Evolutionary conservation across 2,797 vertebrate species (phyloP), one percentile per base, ranked within the genome.

Genomic region (Enteromius unitaeniatus): DNA sequence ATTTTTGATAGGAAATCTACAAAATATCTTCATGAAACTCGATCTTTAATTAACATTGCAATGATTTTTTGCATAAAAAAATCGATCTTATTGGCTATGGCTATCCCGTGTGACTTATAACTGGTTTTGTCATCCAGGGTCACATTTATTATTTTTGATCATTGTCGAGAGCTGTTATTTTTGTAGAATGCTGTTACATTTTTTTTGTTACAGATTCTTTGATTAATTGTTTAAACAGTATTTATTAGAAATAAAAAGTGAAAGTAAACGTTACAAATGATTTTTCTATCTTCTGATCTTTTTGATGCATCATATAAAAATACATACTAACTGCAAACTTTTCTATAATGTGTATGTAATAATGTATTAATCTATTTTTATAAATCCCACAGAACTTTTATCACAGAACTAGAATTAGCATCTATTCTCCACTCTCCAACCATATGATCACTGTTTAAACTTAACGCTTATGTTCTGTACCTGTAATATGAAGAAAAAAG

Each of bases 391-490:
- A 40, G 34, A 58, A 58, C 51, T 37, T 21, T 34, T 34, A 40
- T 23, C 13, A 55, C 72, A 26, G 14, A 26, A 19, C 4, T 53
- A 51, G 23, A 53, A 74, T 53, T 34, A 53, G 47, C 45, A 26
- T 7, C 3, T 51, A 9, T 69, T 42, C 10, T 64, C 14, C 8
- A 23, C 49, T 62, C 42, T 65, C 10, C n/a, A 11, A 51, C 21
- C 60, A 11, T 23, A 72, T 60, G 19, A 60, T 80, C 79, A 53
- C 17, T 55, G 60, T 53, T 81, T 68, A 3, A 58, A n/a, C 49
- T 69, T 47, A 26, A 68, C 31, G 62, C 81, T 42, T 69, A 78
- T 53, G 15, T 65, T 28, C 26, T 15, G 47, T 10, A 58, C 64
- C 51, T 65, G 60, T 75, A 34, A 69, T n/a, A 42, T 3, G 1